A percentile compares a stretch with the other conserved stretches of the same genome.
These are phyloP conservation scores for Odontocolon sp. DNA, from an alignment of 2,888 invertebrate species.

Conservation along the genomic window DNA sequence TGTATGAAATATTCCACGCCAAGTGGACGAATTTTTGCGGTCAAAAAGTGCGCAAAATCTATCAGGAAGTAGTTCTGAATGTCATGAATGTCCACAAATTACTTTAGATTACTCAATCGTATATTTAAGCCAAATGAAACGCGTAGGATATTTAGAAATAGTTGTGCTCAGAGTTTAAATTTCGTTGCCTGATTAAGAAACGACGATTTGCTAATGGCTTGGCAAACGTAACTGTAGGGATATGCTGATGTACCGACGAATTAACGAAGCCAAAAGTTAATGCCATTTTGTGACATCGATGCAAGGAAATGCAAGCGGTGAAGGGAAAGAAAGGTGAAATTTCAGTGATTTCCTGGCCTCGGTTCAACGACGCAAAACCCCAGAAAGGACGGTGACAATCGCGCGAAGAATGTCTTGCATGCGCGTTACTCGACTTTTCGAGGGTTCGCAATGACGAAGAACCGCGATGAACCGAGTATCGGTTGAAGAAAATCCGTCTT, in stretches of 20 bases:
- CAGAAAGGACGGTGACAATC: slow-evolving; percentile 56
- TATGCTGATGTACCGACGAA: slow-evolving; percentile 22
- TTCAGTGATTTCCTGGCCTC: slow-evolving; percentile 64
- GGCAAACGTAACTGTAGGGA: slow-evolving; percentile 1
- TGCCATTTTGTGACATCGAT: background rate
- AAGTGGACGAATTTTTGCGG: too few species aligned
- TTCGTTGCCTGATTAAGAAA: background rate
- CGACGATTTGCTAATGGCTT: slow-evolving; percentile 34
- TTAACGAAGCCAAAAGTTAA: slow-evolving; percentile 38
- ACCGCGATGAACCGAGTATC: slow-evolving; percentile 1
- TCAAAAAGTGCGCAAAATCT: too few species aligned
- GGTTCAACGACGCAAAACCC: slow-evolving; percentile 66
- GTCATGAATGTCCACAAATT: background rate
- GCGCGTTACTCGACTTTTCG: slow-evolving; percentile 19
- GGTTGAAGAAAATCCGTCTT: background rate
- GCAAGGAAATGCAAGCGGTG: background rate
- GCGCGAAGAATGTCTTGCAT: slow-evolving; percentile 47
- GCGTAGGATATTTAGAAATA: background rate
- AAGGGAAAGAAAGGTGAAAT: slow-evolving; percentile 24
- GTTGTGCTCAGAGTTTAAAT: background rate
- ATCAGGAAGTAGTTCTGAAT: too few species aligned
- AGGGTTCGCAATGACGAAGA: slow-evolving; percentile 6
- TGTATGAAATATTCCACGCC: too few species aligned
- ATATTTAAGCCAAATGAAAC: background rate
- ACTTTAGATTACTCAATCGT: background rate